These are phyloP conservation scores for Hycleus cichorii DNA, from an alignment of 1,140 invertebrate genomes.

Conservation along the genomic window DNA sequence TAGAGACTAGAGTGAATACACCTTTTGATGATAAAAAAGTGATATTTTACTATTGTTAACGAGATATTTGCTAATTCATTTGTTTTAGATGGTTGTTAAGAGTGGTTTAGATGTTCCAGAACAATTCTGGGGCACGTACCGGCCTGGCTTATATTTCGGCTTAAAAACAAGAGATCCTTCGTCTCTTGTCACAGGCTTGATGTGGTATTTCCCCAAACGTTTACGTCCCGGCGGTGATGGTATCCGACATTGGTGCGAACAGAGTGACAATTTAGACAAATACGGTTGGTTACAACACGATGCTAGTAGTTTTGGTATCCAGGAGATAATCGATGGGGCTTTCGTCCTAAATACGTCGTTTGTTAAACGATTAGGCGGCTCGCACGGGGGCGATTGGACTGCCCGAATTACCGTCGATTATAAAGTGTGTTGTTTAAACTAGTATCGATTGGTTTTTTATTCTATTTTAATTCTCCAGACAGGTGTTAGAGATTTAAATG, in stretches of 20 bases:
- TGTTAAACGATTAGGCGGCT: constrained; percentile 72
- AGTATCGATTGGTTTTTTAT: not conserved
- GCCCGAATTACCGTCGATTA: constrained; percentile 67
- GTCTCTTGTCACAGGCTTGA: constrained; percentile 85
- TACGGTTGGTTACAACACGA: constrained; percentile 91
- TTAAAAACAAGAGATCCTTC: constrained; percentile 81
- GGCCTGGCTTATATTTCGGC: constrained; percentile 83
- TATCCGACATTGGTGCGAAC: constrained; percentile 90
- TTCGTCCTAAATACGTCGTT: constrained; percentile 79
- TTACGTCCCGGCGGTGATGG: constrained; percentile 58
- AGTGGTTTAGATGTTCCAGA: constrained; percentile 66
- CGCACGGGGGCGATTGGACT: constrained; percentile 89
- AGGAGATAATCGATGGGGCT: constrained; percentile 77
- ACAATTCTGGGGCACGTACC: constrained; percentile 88
- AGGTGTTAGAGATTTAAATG: constrained; percentile 23
- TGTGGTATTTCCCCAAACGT: constrained; percentile 87
- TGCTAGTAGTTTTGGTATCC: constrained; percentile 84
- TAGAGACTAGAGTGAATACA: constrained; percentile 82
- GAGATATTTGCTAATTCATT: not conserved
- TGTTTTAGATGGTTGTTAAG: constrained; percentile 55
- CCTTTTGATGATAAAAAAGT: constrained; percentile 72
- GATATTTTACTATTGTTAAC: constrained; percentile 16
- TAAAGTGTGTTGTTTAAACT: constrained; percentile 42
- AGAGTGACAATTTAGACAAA: constrained; percentile 71
- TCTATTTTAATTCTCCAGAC: not conserved